Conservation (phyloP, 2,797 vertebrate species). For the Acanthopagrus latus region DNA sequence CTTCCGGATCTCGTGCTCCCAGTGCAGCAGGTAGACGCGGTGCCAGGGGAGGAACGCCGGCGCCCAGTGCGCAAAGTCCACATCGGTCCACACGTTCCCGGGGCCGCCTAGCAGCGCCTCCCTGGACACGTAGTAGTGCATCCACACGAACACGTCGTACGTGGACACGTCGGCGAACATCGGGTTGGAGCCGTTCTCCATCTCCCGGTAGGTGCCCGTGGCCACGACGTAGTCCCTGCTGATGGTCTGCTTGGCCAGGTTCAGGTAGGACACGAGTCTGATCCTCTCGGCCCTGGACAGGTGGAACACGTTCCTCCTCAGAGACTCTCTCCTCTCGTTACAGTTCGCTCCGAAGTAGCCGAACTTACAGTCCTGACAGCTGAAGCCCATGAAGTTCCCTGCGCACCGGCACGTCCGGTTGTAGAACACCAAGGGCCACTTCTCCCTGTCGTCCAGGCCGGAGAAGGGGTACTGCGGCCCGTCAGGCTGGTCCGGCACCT, state of each 20-base stretch:
- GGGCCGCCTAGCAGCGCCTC: conserved; percentile 88
- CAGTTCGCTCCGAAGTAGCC: conserved; percentile 89
- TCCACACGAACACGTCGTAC: conserved; percentile 97
- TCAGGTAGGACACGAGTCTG: conserved; percentile 92
- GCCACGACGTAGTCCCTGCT: conserved; percentile 91
- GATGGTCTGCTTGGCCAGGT: conserved; percentile 89
- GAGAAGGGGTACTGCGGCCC: conserved; percentile 93
- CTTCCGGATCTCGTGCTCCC: conserved; percentile 92
- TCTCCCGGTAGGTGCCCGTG: conserved; percentile 89
- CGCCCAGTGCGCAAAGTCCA: conserved; percentile 96
- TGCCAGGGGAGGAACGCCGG: conserved; percentile 95
- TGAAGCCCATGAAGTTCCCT: conserved; percentile 92
- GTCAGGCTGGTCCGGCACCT: conserved; percentile 81
- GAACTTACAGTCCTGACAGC: conserved; percentile 91
- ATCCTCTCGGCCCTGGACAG: conserved; percentile 87
- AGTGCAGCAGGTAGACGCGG: conserved; percentile 90
- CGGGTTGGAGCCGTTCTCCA: conserved; percentile 90
- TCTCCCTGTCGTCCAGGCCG: conserved; percentile 93
- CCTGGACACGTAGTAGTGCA: conserved; percentile 95
- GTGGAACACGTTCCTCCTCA: conserved; percentile 90
- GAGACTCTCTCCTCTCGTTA: conserved; percentile 81
- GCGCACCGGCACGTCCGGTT: conserved; percentile 92
- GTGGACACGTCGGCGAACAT: conserved; percentile 89
- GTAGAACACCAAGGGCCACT: conserved; percentile 94
- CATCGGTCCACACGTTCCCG: conserved; percentile 86